Evolutionary conservation across 2,888 invertebrate species (phyloP).

Genomic region (Seira musarum): DNA sequence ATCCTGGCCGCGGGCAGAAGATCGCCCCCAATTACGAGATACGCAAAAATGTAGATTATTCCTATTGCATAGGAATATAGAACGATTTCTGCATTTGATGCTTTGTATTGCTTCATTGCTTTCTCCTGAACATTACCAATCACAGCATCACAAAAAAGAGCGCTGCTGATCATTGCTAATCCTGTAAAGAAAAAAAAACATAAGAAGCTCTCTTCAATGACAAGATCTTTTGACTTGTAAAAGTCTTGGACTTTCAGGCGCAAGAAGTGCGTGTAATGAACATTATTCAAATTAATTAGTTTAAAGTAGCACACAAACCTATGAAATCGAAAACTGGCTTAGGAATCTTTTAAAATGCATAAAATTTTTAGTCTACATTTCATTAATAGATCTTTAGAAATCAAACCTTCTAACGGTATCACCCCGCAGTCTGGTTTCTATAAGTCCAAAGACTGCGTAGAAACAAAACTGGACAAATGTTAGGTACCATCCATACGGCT

Average conservation of each 20-base stretch:
- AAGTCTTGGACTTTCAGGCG: no score
- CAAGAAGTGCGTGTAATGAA: no score
- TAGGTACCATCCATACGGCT: conserved; percentile 90
- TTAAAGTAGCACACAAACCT: no score
- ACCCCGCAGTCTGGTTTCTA: conserved; percentile 79
- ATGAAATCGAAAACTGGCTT: conserved; percentile 77
- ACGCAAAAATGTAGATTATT: conserved; percentile 83
- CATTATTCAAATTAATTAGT: no score
- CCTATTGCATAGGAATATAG: conserved; percentile 94
- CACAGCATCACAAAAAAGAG: conserved; percentile 92
- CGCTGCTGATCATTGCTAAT: conserved; percentile 76
- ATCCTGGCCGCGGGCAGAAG: conserved; percentile 83
- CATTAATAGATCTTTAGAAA: conserved; percentile 8
- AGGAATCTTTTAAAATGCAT: conserved; percentile 82
- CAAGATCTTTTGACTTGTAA: no score
- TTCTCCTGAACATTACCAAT: conserved; percentile 99
- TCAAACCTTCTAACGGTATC: conserved; percentile 75
- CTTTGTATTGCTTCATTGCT: conserved; percentile 87
- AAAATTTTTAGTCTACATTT: not conserved
- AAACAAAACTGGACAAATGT: conserved; percentile 93
- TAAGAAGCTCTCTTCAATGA: no score
- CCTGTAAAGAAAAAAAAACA: conserved; percentile 70
- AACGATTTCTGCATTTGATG: conserved; percentile 92
- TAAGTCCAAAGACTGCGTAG: conserved; percentile 85
- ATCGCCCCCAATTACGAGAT: conserved; percentile 83